Evolutionary conservation across 2,113 vertebrate species (phyloP).

Genomic region (Passer domesticus): DNA sequence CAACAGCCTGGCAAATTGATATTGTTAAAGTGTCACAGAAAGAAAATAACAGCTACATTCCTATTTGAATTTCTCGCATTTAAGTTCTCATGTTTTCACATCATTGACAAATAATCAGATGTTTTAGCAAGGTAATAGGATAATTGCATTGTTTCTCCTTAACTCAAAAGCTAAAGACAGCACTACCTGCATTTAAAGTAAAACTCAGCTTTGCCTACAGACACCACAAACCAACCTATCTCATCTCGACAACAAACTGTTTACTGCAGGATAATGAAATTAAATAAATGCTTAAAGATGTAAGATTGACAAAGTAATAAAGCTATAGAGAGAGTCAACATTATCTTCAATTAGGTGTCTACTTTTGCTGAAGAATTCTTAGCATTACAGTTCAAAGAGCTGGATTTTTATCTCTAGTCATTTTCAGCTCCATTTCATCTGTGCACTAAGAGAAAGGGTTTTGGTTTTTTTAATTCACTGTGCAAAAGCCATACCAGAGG

Average conservation of each 20-base stretch:
- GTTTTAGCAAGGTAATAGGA: neutral
- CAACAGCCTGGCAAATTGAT: neutral
- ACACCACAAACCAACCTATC: neutral
- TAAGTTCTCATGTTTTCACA: neutral
- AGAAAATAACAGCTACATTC: neutral
- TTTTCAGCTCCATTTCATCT: slow-evolving; percentile 47
- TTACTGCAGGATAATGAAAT: neutral
- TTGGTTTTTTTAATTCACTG: neutral
- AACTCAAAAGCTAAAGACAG: neutral
- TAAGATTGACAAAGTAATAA: neutral
- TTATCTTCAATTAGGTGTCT: slow-evolving; percentile 18
- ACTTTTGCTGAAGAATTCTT: neutral
- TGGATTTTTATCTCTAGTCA: slow-evolving; percentile 10
- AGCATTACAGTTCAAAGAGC: neutral
- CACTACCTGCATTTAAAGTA: neutral
- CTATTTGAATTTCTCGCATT: neutral
- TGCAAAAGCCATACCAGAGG: neutral
- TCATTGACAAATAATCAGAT: neutral
- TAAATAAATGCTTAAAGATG: neutral
- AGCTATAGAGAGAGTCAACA: neutral
- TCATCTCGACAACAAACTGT: neutral
- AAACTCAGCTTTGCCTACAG: neutral
- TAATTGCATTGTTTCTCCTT: neutral
- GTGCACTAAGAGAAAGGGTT: neutral
- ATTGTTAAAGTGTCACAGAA: neutral